Base-by-base conservation (phyloP, 1,140 invertebrate species). In the Conopomorpha cramerella region DNA sequence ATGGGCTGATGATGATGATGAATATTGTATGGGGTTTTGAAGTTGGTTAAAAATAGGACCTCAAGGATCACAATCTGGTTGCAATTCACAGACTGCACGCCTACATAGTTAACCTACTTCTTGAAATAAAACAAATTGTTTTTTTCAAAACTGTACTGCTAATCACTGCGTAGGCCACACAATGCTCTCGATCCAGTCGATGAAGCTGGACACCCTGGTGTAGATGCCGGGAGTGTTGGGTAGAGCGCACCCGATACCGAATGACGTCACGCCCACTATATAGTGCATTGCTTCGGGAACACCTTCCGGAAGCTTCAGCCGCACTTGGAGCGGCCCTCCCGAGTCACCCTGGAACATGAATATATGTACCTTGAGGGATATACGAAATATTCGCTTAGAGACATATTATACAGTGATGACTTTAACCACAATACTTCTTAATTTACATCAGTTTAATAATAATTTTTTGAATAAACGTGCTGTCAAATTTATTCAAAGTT, bases 211-310 rank as follows among this genome's bases (percentile, higher is more conserved):
- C 0, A 92, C 86, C 41, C 83, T 80, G 0, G 88, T 85, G 55
- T 93, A 94, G 2, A 94, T 86, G 0, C 91, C 90, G 0, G 91
- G 90, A 42, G 79, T 83, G 8, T 84, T 83, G 2, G 81, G 70
- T 44, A 83, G 81, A 2, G 85, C 89, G 51, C 90, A 92, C 33
- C 81, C 77, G 28, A 79, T 82, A 0, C 90, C 89, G 45, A 84
- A 91, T 8, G 88, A 91, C 0, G 91, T 87, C 0, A 92, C 78
- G 1, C 90, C 89, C 29, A 88, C 16, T 1, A 63, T 16, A 10
- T 43, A 46, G 28, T 60, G 45, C 39, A 66, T 49, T 4, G 39
- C 33, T 8, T 48, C 49, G 16, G 49, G 23, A 3, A 18, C 31
- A 4, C 13, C 26, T 26, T 40, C 32, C 1, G 45, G 37, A 0